Base-by-base conservation (phyloP, 2,113 vertebrate species). In the Amphilophus citrinellus region DNA sequence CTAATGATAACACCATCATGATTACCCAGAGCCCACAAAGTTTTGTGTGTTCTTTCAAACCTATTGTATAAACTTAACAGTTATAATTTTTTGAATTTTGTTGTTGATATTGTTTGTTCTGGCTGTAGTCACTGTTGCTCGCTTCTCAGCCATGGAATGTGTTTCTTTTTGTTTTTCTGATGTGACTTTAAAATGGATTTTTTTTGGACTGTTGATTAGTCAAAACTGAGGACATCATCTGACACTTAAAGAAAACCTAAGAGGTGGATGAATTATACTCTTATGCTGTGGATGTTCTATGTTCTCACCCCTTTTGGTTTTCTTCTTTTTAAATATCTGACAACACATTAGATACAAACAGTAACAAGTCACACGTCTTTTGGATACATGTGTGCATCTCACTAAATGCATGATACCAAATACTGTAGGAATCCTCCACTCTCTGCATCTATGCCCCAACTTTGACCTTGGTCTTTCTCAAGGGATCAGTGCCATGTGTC, bases 401-500 rank as follows among this genome's bases (percentile, higher is more conserved):
- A 87, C 50, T 89, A 75, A 94, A 81, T 90, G 76, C 83, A 90
- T 37, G 87, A 90, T 65, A 93, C 27, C 22, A 80, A 84, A 91
- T 84, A 83, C 76, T 59, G 80, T 59, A 30, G 63, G 76, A 81
- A 82, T 50, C 77, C 87, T 85, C 83, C 50, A 11, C 32, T 85
- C 88, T 78, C 77, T 37, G 82, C 6, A 79, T 89, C 82, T 79
- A 65, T 90, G 89, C 88, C 90, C 91, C 3, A n/a, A 82, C 82
- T 91, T 80, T 94, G 93, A 94, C 93, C 94, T 94, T 94, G 91
- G 84, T 53, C 62, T 86, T 87, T 87, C 94, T 91, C 89, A 0
- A 79, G 93, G 92, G 92, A 91, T 88, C 87, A 71, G 80, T 61
- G 87, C 89, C 92, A 94, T 95, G 88, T 94, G 94, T 94, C 92